Conservation (phyloP, 2,113 vertebrate species). For the Hirundichthys speculiger region DNA sequence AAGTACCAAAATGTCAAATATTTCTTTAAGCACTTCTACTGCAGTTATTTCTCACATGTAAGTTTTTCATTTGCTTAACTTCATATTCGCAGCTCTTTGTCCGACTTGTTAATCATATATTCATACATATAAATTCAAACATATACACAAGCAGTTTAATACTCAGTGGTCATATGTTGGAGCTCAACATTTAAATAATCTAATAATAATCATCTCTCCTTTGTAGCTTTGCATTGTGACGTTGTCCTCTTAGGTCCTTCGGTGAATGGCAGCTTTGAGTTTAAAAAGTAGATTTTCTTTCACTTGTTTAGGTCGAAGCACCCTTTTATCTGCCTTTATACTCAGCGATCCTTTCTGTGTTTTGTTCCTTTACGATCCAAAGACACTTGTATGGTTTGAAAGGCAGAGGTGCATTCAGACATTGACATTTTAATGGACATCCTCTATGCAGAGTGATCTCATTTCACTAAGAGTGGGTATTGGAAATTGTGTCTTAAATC, state of each 20-base stretch:
- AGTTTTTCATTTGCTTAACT: not conserved
- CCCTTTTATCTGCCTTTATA: not conserved
- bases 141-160: not conserved
- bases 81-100: not conserved
- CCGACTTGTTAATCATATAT: too few species aligned
- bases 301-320: not conserved
- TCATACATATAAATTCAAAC: too few species aligned
- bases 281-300: not conserved
- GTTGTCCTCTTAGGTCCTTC: too few species aligned
- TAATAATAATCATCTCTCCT: not conserved
- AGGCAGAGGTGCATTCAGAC: constrained; percentile 1
- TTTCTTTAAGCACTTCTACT: not conserved
- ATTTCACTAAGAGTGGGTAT: constrained; percentile 9
- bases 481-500: constrained; percentile 22
- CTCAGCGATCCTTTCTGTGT: not conserved
- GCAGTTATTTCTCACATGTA: not conserved
- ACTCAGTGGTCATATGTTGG: not conserved
- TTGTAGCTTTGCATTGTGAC: not conserved
- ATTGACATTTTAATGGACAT: constrained; percentile 18
- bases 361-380: constrained; percentile 2
- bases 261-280: too few species aligned
- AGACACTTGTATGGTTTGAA: constrained; percentile 8
- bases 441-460: constrained; percentile 13
- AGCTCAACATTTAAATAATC: too few species aligned
- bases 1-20: not conserved